Evolutionary conservation across 1,140 invertebrate genomes (phyloP), one percentile per base, ranked within the genome.

Genomic region (Medauroidea extradentata): DNA sequence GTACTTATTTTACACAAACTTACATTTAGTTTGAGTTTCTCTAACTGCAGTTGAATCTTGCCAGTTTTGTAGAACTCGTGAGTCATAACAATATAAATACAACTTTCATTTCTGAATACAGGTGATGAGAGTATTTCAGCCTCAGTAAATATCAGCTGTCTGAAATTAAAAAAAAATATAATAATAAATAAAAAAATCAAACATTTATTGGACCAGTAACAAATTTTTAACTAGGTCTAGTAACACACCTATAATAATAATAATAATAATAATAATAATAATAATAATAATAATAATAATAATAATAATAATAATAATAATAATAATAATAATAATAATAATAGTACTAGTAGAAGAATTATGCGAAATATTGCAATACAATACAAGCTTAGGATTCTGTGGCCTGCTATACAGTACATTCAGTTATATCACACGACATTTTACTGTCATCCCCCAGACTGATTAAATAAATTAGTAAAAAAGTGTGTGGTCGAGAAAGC

Each of bases 71-170:
- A 51, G 21, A 21, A 51, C 4, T 51, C 49, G 21, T 51, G 7
- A 27, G 49, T 51, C 49, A 51, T 51, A 2, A 51, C 13, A 51
- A 51, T 27, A 51, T 51, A 51, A 25, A 51, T 23, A 11, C 11
- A 13, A 24, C 49, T 29, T 18, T 51, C 49, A 16, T 51, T 23
- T 23, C 49, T 19, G 29, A n/a, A 16, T 21, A n/a, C 23, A 5
- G 49, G 49, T 23, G 49, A 51, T 3, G 49, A 24, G 7, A 51
- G 24, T 51, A 51, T 27, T 11, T 51, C 14, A 18, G 49, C 5
- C 25, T 51, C 49, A 51, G 49, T 27, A 51, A 51, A 51, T 51
- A 51, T 51, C 23, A 51, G 23, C 21, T 51, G 49, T 19, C 49
- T 51, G 23, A 3, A 51, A 51, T 34, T 34, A 34, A 34, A 3